Conservation (phyloP, 2,113 vertebrate species). For the Lophius piscatorius region DNA sequence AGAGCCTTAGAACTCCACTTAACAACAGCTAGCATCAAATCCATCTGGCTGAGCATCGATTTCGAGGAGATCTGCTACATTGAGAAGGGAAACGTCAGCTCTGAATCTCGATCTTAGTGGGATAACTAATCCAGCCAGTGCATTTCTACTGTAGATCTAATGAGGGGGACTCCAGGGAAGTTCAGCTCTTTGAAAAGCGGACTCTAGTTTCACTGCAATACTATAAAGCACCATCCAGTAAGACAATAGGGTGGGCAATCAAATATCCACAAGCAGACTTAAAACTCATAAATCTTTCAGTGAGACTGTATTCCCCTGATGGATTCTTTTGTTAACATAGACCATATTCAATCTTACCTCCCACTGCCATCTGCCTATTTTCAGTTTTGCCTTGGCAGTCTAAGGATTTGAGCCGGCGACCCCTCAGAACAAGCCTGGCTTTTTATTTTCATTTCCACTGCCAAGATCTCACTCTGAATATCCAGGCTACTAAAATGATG, state of each 20-base stretch:
- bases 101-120: constrained; percentile 26
- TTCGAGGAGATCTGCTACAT: constrained; percentile 28
- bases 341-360: background rate
- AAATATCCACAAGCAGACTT: too few species aligned
- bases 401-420: constrained; percentile 20
- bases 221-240: too few species aligned
- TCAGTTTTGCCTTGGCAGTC: constrained; percentile 2
- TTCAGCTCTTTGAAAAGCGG: too few species aligned
- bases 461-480: constrained; percentile 1
- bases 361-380: background rate
- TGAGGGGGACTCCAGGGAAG: constrained; percentile 1
- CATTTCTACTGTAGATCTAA: constrained; percentile 24
- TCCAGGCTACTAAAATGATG: background rate
- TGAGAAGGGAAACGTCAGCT: constrained; percentile 34
- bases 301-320: background rate
- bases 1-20: constrained; percentile 63
- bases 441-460: background rate
- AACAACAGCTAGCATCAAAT: constrained; percentile 55
- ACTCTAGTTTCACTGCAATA: too few species aligned
- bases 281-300: background rate
- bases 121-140: constrained; percentile 36
- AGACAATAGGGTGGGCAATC: too few species aligned
- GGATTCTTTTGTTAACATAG: too few species aligned
- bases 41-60: constrained; percentile 47
- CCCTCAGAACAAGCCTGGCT: constrained; percentile 1